A percentile compares a stretch with the other conserved stretches of the same genome.
These are phyloP conservation scores for Ceratothoa steindachneri DNA, from an alignment of 2,888 invertebrate genomes.

Conservation along the genomic window DNA sequence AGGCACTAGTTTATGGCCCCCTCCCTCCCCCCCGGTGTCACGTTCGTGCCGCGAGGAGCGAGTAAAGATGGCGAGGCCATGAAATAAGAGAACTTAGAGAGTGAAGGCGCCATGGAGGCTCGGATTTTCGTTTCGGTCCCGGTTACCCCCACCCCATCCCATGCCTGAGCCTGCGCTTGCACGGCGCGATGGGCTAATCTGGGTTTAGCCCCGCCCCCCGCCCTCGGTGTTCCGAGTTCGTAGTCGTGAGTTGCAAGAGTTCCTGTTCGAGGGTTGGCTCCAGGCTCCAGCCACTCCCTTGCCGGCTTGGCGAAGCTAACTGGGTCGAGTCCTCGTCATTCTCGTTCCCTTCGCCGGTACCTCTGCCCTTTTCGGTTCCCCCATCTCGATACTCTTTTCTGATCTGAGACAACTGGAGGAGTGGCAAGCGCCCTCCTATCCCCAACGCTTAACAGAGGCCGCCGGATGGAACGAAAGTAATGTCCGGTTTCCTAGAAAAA, in stretches of 20 bases:
- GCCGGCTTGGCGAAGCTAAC: constrained; percentile 9
- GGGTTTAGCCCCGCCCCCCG: neutral
- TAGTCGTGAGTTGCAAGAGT: neutral
- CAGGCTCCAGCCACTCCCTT: neutral
- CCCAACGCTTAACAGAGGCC: no score
- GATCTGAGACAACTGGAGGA: no score
- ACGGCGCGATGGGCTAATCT: no score
- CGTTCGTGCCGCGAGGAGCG: neutral
- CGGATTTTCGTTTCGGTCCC: neutral
- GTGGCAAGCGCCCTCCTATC: no score
- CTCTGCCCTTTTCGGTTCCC: no score
- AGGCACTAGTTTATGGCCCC: neutral
- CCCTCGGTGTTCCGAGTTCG: neutral
- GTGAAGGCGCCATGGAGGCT: neutral
- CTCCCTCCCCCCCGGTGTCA: neutral
- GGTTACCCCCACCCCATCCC: neutral
- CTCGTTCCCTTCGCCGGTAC: neutral
- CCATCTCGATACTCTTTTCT: no score
- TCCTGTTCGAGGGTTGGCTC: neutral
- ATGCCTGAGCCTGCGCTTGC: constrained; percentile 3
- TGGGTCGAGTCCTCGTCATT: neutral
- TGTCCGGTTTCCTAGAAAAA: no score
- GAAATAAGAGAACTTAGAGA: neutral
- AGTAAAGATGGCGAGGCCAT: neutral
- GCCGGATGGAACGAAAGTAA: no score